Conservation (phyloP, 2,888 invertebrate genomes). For the Antheraea assamensis region DNA sequence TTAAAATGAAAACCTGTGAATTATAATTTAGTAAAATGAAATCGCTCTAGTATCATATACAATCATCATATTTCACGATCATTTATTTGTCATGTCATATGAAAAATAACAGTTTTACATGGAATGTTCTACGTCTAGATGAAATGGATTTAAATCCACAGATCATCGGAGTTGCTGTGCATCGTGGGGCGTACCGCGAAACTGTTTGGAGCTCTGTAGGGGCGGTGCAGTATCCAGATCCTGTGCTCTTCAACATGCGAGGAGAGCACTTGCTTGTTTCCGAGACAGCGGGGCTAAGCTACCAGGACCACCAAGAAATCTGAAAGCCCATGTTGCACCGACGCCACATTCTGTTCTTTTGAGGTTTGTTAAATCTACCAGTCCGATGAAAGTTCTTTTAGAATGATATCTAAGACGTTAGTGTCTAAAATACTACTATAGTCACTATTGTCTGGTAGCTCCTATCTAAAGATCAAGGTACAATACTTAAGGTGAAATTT, state of each 20-base stretch:
- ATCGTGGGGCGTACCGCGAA: conserved; percentile 89
- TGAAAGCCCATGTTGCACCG: conserved; percentile 69
- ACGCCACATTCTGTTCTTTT: conserved; percentile 67
- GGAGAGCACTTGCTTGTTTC: conserved; percentile 91
- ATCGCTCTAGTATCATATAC: no score
- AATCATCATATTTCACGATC: no score
- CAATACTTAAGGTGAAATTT: no score
- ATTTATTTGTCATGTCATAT: no score
- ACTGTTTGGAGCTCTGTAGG: conserved; percentile 92
- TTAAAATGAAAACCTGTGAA: no score
- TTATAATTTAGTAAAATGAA: no score
- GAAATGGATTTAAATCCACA: conserved; percentile 33
- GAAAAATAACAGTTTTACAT: no score
- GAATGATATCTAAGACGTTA: no score
- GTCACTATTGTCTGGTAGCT: no score
- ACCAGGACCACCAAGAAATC: conserved; percentile 87
- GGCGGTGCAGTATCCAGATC: conserved; percentile 87
- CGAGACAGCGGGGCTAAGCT: conserved; percentile 89
- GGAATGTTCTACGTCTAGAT: no score
- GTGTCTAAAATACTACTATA: no score
- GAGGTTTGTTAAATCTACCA: conserved; percentile 46
- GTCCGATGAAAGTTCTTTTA: not conserved
- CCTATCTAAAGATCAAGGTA: no score
- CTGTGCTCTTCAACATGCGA: conserved; percentile 88
- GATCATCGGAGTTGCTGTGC: conserved; percentile 94